A percentile compares a stretch with the other conserved stretches of the same genome.
Conservation (phyloP, 2,113 vertebrate genomes). For the Myocastor coypus region DNA sequence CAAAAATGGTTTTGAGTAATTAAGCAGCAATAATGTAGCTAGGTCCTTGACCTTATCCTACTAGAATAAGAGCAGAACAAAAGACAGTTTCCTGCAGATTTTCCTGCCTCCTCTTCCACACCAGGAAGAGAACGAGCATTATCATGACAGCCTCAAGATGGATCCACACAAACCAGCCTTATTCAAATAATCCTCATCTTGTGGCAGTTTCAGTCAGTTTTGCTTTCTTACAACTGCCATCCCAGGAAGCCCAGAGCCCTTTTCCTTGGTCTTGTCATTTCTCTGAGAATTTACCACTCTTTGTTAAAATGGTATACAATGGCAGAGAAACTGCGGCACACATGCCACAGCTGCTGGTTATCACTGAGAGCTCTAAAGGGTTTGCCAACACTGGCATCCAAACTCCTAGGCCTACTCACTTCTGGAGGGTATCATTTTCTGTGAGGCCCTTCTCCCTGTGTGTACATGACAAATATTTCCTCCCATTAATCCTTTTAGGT, state of each 20-base stretch:
- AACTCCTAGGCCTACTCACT: neutral
- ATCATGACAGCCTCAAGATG: neutral
- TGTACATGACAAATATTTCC: neutral
- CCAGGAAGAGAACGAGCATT: neutral
- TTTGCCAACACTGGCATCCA: neutral
- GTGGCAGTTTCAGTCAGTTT: neutral
- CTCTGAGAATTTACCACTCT: neutral
- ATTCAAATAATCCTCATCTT: neutral
- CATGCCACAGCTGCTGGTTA: neutral
- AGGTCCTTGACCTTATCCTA: neutral
- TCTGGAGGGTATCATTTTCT: neutral
- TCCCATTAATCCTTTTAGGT: neutral
- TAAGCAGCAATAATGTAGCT: neutral
- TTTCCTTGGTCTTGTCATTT: neutral
- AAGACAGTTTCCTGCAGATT: neutral
- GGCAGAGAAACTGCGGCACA: neutral
- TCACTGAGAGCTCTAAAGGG: neutral
- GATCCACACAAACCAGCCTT: neutral
- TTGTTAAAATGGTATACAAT: neutral
- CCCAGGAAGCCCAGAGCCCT: neutral
- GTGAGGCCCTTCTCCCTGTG: neutral
- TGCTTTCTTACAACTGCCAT: neutral
- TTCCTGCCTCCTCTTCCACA: neutral
- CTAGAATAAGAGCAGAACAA: neutral
- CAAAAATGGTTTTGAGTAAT: neutral